Conservation (phyloP, 2,113 vertebrate species). For the Glaucomys volans region DNA sequence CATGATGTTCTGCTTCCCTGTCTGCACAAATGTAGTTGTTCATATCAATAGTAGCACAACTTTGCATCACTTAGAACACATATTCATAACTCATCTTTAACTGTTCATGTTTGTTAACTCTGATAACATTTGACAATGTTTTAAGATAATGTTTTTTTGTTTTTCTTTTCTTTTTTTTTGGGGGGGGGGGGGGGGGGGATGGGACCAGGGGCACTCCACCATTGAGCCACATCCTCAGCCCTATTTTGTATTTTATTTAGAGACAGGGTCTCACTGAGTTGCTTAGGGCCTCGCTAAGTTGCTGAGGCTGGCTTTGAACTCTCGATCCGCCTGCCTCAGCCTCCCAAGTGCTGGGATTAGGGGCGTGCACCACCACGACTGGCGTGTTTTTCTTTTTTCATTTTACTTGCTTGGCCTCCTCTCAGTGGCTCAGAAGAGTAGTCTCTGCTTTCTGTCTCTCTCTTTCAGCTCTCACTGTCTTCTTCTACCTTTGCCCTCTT, state of each 20-base stretch:
- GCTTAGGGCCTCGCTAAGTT: too few relatives aligned
- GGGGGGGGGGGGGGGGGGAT: too few relatives aligned
- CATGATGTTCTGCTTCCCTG: not conserved
- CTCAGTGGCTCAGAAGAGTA: not conserved
- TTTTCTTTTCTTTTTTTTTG: too few relatives aligned
- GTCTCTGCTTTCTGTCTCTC: not conserved
- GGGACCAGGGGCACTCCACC: too few relatives aligned
- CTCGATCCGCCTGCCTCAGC: too few relatives aligned
- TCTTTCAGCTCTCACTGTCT: not conserved
- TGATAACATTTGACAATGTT: constrained; percentile 6
- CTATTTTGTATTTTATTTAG: too few relatives aligned
- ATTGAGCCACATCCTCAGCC: too few relatives aligned
- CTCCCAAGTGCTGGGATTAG: too few relatives aligned
- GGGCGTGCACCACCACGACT: too few relatives aligned
- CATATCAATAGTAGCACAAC: not conserved
- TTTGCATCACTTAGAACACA: constrained; percentile 26
- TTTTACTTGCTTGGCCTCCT: constrained; percentile 1
- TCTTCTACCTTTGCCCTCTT: not conserved
- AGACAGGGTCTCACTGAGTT: too few relatives aligned
- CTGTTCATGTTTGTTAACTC: constrained; percentile 34
- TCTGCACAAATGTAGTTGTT: constrained; percentile 39
- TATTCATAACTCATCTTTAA: constrained; percentile 22
- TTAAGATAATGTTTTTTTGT: too few relatives aligned
- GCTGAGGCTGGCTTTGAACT: too few relatives aligned
- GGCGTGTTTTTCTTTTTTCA: not conserved